Conservation (phyloP, 2,888 invertebrate genomes). For the Epinotia bilunana region DNA sequence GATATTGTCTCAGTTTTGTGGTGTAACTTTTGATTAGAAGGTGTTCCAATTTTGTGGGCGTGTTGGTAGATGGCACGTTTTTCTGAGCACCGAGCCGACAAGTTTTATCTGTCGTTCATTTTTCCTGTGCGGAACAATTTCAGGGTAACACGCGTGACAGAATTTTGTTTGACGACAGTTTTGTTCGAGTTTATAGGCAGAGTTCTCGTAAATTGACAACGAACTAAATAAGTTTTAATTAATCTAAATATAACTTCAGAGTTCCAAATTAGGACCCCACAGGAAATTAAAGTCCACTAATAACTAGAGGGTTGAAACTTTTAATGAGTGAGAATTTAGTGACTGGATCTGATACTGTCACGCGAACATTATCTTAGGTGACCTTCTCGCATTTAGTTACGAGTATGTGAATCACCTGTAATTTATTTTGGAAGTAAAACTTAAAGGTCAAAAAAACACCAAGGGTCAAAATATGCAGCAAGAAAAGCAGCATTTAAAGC, state of each 20-base stretch:
- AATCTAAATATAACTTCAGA: neutral
- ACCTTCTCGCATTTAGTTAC: too few species aligned
- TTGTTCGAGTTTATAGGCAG: neutral
- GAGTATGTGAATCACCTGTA: too few species aligned
- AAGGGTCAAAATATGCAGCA: too few species aligned
- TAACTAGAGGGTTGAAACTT: neutral
- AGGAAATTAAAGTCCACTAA: neutral
- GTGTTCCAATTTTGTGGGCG: slow-evolving; percentile 39
- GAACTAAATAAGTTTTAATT: neutral
- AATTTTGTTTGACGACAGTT: slow-evolving; percentile 10
- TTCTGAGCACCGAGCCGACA: slow-evolving; percentile 11
- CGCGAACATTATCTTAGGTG: too few species aligned
- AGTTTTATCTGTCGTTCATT: slow-evolving; percentile 18
- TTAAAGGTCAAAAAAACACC: too few species aligned
- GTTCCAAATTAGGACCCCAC: neutral
- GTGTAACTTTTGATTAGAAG: slow-evolving; percentile 41
- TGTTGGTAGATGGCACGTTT: slow-evolving; percentile 14
- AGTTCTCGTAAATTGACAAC: neutral
- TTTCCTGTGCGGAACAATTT: slow-evolving; percentile 4
- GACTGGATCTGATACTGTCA: too few species aligned
- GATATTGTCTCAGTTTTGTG: slow-evolving; percentile 32
- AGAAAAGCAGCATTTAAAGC: too few species aligned
- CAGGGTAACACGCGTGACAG: neutral
- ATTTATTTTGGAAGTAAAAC: too few species aligned
- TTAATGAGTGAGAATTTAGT: neutral